These are phyloP conservation scores for Lordiphosa clarofinis DNA, from an alignment of 1,140 invertebrate genomes.

Conservation along the genomic window DNA sequence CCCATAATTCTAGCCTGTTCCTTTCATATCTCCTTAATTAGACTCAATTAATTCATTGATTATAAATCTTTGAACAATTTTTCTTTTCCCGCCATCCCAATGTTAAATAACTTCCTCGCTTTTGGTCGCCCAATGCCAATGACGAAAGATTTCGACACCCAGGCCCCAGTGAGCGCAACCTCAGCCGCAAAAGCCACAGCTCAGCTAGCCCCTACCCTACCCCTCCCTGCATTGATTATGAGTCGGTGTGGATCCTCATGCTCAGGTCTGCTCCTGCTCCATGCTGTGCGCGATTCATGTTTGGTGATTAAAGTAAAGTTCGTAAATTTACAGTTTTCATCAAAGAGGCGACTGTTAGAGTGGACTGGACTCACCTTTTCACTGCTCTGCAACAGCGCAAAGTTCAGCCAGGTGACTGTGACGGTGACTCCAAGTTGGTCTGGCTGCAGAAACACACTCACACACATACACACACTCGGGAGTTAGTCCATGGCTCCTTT, in stretches of 20 bases:
- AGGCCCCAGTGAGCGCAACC: conserved; percentile 31
- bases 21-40: conserved; percentile 49
- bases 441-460: conserved; percentile 22
- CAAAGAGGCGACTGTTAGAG: conserved; percentile 74
- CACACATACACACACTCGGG: conserved; percentile 19
- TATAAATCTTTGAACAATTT: conserved; percentile 48
- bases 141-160: conserved; percentile 45
- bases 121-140: conserved; percentile 8
- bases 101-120: conserved; percentile 35
- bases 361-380: conserved; percentile 78
- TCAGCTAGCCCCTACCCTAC: no score
- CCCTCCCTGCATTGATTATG: conserved; percentile 27
- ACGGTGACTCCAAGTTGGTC: conserved; percentile 41
- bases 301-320: conserved; percentile 79
- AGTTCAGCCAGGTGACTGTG: conserved; percentile 72
- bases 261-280: conserved; percentile 45
- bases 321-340: conserved; percentile 80
- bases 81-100: conserved; percentile 14
- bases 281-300: conserved; percentile 79
- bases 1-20: conserved; percentile 17
- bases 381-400: conserved; percentile 46
- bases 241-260: conserved; percentile 19
- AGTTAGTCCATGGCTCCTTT: conserved; percentile 43
- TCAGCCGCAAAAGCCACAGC: conserved; percentile 10
- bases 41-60: conserved; percentile 54